phyloP scores from a whole-genome alignment of 2,888 invertebrate genomes.

The Ennomos quercinarius region DNA sequence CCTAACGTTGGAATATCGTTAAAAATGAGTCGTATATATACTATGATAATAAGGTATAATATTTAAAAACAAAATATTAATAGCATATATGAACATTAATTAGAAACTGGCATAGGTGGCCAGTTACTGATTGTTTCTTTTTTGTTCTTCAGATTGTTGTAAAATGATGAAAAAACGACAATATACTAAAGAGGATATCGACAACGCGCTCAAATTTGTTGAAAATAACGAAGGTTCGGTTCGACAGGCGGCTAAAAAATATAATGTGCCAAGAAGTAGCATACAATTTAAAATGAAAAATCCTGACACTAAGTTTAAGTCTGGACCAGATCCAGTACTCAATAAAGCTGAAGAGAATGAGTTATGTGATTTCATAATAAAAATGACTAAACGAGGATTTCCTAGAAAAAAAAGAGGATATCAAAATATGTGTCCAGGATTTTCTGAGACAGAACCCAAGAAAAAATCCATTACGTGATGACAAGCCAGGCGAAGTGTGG shows the following conservation, averaged over 20 bases:
- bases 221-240: conserved; percentile 18
- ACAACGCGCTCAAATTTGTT: background rate
- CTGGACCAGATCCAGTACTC: conserved; percentile 1
- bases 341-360: conserved; percentile 20
- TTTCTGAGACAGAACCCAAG: conserved; percentile 5
- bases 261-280: conserved; percentile 22
- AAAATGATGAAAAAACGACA: no score
- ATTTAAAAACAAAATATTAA: no score
- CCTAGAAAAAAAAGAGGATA: conserved; percentile 24
- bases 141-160: no score
- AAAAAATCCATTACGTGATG: conserved; percentile 5
- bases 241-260: conserved; percentile 16
- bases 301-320: conserved; percentile 20
- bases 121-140: no score
- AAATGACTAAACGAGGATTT: conserved; percentile 21
- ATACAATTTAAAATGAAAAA: conserved; percentile 19
- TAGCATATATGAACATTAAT: no score
- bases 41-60: no score
- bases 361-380: conserved; percentile 17
- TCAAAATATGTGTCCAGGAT: conserved; percentile 18
- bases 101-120: no score
- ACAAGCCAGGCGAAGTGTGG: conserved; percentile 19
- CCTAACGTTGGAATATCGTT: no score
- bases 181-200: background rate
- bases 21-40: no score